Evolutionary conservation across 2,888 invertebrate species (phyloP).

Genomic region (Dynastes tityus): DNA sequence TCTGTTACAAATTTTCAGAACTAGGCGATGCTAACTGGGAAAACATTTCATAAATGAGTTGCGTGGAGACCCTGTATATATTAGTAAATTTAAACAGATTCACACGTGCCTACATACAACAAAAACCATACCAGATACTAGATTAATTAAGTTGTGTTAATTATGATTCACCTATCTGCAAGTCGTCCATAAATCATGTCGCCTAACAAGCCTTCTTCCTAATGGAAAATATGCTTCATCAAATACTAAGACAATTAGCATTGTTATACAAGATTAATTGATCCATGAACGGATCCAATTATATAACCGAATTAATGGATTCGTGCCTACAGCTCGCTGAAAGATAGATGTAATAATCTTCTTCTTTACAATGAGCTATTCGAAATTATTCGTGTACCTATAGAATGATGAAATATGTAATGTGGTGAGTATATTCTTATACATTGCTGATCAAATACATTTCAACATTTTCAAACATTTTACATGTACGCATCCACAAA

Average conservation of each 20-base stretch:
- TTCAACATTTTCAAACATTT: too few species aligned
- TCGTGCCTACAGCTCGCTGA: neutral
- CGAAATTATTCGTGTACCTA: too few species aligned
- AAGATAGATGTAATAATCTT: neutral
- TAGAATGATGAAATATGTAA: too few species aligned
- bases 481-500: too few species aligned
- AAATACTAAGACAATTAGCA: conserved; percentile 4
- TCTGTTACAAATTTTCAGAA: too few species aligned
- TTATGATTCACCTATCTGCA: conserved; percentile 2
- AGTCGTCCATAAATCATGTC: conserved; percentile 9
- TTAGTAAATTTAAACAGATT: neutral
- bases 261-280: conserved; percentile 12
- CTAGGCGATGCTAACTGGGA: too few species aligned
- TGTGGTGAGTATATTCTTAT: too few species aligned
- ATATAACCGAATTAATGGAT: conserved; percentile 1
- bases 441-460: too few species aligned
- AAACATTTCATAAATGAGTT: too few species aligned
- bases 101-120: neutral
- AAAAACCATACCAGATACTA: neutral
- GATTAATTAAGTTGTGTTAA: conserved; percentile 7
- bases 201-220: neutral
- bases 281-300: neutral
- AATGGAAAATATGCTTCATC: conserved; percentile 7
- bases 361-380: neutral
- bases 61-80: too few species aligned